phyloP scores from a whole-genome alignment of 1,140 invertebrate genomes.

The Brachionus plicatilis region DNA sequence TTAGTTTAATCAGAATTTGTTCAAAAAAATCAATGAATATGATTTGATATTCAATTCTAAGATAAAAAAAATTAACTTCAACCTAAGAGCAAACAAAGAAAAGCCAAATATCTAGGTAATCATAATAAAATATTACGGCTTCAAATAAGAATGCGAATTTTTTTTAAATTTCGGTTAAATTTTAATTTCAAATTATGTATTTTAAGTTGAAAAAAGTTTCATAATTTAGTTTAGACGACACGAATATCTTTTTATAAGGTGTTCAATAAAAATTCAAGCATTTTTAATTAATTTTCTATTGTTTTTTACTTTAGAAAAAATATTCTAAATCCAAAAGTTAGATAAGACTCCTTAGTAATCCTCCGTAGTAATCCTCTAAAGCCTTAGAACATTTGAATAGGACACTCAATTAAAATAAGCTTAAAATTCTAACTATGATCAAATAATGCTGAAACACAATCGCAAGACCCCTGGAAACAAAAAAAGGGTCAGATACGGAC shows the following conservation, averaged over 20 bases:
- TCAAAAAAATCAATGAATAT: background rate
- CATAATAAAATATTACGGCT: background rate
- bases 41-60: background rate
- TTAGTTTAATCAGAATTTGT: no score
- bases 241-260: background rate
- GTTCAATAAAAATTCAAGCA: background rate
- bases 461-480: background rate
- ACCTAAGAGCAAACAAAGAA: background rate
- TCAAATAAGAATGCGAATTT: background rate
- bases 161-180: background rate
- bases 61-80: background rate
- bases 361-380: background rate
- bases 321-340: background rate
- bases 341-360: background rate
- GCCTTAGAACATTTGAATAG: background rate
- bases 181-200: background rate
- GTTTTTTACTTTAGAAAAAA: background rate
- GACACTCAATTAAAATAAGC: background rate
- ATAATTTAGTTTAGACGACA: slow-evolving; percentile 16
- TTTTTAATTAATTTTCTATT: background rate
- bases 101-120: background rate
- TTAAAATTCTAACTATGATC: background rate
- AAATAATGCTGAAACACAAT: background rate
- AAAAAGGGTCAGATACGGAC: background rate
- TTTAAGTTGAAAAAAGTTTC: background rate